Evolutionary conservation across 2,113 vertebrate genomes (phyloP), one percentile per base, ranked within the genome.

Genomic region (Capreolus pygargus): DNA sequence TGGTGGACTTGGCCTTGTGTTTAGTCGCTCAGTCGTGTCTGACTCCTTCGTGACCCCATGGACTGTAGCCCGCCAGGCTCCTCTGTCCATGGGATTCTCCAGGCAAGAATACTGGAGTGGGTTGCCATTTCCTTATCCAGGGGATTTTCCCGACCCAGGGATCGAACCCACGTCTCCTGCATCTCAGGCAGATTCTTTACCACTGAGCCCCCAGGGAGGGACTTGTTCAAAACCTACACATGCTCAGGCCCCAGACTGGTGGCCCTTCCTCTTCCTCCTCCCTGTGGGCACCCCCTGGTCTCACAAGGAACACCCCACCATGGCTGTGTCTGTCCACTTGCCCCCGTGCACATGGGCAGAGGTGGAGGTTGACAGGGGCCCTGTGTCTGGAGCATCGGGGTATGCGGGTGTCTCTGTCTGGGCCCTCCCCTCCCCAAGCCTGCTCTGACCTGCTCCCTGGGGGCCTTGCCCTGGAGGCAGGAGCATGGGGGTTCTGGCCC

Each of bases 161-260:
- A 70, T 39, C 0, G 2, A 70, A 70, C 67, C 19, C 0, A 4
- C 9, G 10, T 70, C n/a, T 70, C 3, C 21, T 76, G 36, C 36
- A 14, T 23, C 2, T 0, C 25, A 27, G 70, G 36, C 6, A 9
- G 70, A 43, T 25, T 43, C 70, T 76, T 76, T 76, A 76, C 36
- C 70, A 27, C 70, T 76, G 70, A 43, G 23, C 36, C 23, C 3
- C 36, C 36, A 11, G 70, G 70, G 67, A 11, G 70, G 70, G 67
- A 25, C 60, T 45, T 36, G 85, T 43, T 45, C 45, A 28, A 54
- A 28, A 52, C 4, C 1, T 23, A 16, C 12, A 33, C 4, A 0
- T 0, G 1, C 2, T 28, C 23, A 12, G 81, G 36, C 57, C 12
- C 0, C 4, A 15, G 28, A 11, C 3, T 7, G 17, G 60, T 14